Evolutionary conservation across 2,888 invertebrate genomes (phyloP), one percentile per base, ranked within the genome.

Genomic region (Epsilonema sp.): DNA sequence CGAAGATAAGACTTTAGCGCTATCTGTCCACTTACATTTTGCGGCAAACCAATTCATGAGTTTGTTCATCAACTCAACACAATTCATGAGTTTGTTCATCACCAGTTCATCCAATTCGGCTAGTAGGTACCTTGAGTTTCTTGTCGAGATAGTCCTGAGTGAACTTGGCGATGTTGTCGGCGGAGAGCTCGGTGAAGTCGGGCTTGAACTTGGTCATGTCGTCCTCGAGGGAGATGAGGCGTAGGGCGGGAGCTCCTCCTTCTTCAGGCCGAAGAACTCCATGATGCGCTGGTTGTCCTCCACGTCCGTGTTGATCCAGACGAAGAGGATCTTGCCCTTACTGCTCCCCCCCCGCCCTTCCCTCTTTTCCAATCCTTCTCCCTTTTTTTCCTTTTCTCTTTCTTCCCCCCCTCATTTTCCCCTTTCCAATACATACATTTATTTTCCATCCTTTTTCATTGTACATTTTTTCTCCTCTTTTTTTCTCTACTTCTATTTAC

Each of bases 171-270:
- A 73, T 59, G 56, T 75, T 70, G 54, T 79, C 80, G 46, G 81
- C 82, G 45, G 52, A 58, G 2, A 76, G 64, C 50, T 71, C 75
- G 42, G 76, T 74, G 41, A 54, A 53, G 24, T 61, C 61, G 19
- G 92, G 92, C 69, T 89, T 90, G 76, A 80, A 94, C 67, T 90
- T 90, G 63, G 80, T 79, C 87, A 89, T 87, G 65, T 89, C 86
- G 58, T 90, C 86, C 67, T 85, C 86, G 52, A 94, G 73, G 55
- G 79, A 80, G 66, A 94, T 92, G 53, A 92, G 74, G 58, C 55
- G 45, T 39, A 49, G 40, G 37, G 67, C 56, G 70, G 70, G 20
- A 59, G 56, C 23, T 67, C 84, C 8, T 81, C 80, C 66, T 82
- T 81, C 71, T 80, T 82, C 77, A 92, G 79, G 59, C 89, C 92